Evolutionary conservation across 2,113 vertebrate genomes (phyloP), one percentile per base, ranked within the genome.

Genomic region (Aptenodytes forsteri): DNA sequence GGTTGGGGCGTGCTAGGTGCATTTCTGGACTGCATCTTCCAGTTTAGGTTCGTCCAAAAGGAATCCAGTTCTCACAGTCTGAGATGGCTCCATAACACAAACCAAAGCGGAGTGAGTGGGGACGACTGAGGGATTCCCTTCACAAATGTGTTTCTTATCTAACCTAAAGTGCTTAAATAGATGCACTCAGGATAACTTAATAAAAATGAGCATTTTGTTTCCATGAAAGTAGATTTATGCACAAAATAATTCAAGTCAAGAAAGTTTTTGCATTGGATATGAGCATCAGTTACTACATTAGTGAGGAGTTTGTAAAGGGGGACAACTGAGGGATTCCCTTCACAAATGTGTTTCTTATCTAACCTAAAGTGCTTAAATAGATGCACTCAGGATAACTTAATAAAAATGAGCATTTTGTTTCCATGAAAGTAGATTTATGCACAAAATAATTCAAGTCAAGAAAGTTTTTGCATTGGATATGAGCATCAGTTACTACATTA

Each of bases 1-100:
- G 0, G 6, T 1, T 78, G 4, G 16, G 13, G 10, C 27, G 21
- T 5, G 3, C 6, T 25, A 58, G 34, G 4, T 36, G 9, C 18
- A 1, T 7, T 89, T 32, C 22, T 25, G 27, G 10, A 30, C 27
- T 73, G 54, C 44, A 38, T 36, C n/a, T 34, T 55, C n/a, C 27
- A 50, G 3, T 32, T 80, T 12, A 69, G 32, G 6, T 25, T 93
- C 16, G 47, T 55, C 44, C 32, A 47, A 84, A 70, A 87, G 32
- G 32, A 93, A 49, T 30, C 17, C 52, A 77, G 29, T 25, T 55
- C 16, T 54, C 27, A 8, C 26, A 66, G 19, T 13, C 27, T 10
- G 30, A 80, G 11, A 72, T 0, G 0, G 27, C 22, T 42, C 5
- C 18, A 3, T 10, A 52, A 27, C 17, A 34, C 47, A 85, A 92